phyloP scores from a whole-genome alignment of 2,888 invertebrate species.

The Xestoiulus laeticollis region DNA sequence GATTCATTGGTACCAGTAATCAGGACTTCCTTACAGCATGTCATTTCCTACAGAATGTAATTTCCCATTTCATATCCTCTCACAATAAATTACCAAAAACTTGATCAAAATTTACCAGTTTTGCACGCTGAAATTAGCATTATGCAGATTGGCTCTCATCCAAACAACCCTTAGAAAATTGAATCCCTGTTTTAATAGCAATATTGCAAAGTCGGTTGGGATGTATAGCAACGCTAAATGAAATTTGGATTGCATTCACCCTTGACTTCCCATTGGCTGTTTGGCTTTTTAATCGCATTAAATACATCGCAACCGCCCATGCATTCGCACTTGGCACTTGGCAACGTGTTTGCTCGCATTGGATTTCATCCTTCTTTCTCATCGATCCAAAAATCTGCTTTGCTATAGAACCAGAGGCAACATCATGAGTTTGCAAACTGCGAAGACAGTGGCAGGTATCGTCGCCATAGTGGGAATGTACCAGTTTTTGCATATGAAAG shows the following conservation, averaged over 20 bases:
- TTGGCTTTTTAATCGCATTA: not conserved
- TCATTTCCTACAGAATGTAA: too few relatives aligned
- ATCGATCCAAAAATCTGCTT: not conserved
- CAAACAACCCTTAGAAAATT: too few relatives aligned
- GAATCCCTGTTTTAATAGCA: too few relatives aligned
- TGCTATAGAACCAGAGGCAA: not conserved
- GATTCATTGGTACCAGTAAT: too few relatives aligned
- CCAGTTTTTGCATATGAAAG: not conserved
- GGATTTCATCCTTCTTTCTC: not conserved
- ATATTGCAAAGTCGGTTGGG: too few relatives aligned
- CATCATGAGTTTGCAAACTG: not conserved
- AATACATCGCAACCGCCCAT: not conserved
- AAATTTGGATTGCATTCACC: not conserved
- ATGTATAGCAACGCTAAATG: not conserved
- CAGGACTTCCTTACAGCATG: too few relatives aligned
- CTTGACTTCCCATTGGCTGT: constrained; percentile 40
- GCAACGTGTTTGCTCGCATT: not conserved
- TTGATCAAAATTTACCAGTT: too few relatives aligned
- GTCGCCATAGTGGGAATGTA: not conserved
- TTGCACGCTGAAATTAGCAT: too few relatives aligned
- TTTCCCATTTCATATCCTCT: too few relatives aligned
- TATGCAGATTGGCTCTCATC: too few relatives aligned
- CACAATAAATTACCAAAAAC: too few relatives aligned
- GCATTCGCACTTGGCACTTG: not conserved
- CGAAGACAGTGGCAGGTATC: not conserved